Base-by-base conservation (phyloP, 1,140 invertebrate genomes). In the Chlorops oryzae region DNA sequence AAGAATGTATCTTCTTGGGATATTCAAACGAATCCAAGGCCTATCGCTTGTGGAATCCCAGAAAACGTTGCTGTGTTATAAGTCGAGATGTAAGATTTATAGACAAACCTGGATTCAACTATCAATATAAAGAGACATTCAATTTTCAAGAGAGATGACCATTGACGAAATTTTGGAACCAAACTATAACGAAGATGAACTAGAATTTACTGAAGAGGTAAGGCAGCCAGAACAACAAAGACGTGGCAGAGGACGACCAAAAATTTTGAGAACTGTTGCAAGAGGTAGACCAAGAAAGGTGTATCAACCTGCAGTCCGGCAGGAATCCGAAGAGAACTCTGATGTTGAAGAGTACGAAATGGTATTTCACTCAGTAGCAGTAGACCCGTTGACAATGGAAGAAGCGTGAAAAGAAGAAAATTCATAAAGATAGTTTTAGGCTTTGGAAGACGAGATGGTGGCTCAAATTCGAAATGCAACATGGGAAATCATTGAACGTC, bases 21-120 rank as follows among this genome's bases (percentile, higher is more conserved):
- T 42, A 42, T 42, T 42, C 40, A 42, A 23, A 21, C 20, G 40
- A 42, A 42, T 42, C 40, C n/a, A 42, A 42, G 25, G 40, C 40
- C n/a, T 42, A 42, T n/a, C 40, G 40, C 23, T 42, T 42, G 25
- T 42, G 22, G 20, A 23, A 21, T 5, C 22, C 22, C 22, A 23
- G 25, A 21, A 42, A 42, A 42, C 22, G 22, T 23, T 7, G 25
- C n/a, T 23, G 2, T 13, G 25, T 42, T 23, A 42, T 42, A 23
- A 42, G 40, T 42, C 40, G 22, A 15, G 40, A 42, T 24, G 40
- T 42, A 15, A 42, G 23, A 24, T 42, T 42, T 42, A 24, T 42
- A 42, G 40, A 42, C 13, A 23, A 42, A 42, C 40, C 40, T 22
- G 40, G 40, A 42, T 42, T 42, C 25, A 42, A 42, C 12, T 23